A percentile compares a stretch with the other conserved stretches of the same genome.
phyloP scores from a whole-genome alignment of 2,797 vertebrate species.

The Eulemur albifrons region DNA sequence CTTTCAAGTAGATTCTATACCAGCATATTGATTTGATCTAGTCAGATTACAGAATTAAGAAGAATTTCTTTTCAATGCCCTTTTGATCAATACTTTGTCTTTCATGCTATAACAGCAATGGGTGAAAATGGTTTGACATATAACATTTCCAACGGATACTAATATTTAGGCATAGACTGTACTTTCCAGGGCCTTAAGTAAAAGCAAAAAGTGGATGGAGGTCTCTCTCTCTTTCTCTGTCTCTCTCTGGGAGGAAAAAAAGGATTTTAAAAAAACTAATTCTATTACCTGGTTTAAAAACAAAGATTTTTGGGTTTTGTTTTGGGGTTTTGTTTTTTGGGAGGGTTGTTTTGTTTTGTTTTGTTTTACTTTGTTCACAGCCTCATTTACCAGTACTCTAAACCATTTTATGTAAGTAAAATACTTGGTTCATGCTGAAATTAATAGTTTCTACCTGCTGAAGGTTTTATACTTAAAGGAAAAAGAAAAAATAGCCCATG shows the following conservation, averaged over 20 bases:
- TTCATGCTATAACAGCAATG: background rate
- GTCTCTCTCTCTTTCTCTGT: background rate
- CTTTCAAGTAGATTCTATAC: background rate
- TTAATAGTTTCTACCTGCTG: background rate
- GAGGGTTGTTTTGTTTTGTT: background rate
- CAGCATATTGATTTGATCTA: background rate
- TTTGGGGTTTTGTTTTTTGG: background rate
- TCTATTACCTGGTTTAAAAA: conserved; percentile 20
- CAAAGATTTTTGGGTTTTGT: background rate
- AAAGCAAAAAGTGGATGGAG: conserved; percentile 29
- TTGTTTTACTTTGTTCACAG: background rate
- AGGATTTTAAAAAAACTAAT: background rate
- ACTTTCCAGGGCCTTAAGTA: background rate
- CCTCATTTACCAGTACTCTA: background rate
- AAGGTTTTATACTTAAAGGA: conserved; percentile 32
- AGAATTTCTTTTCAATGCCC: background rate
- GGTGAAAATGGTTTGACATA: background rate
- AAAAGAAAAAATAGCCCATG: background rate
- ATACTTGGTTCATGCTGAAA: conserved; percentile 8
- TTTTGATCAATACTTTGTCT: conserved; percentile 9
- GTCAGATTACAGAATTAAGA: background rate
- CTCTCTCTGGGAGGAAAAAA: background rate
- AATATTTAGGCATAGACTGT: background rate
- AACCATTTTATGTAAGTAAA: conserved; percentile 36
- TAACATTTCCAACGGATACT: background rate